These are phyloP conservation scores for Diloba caeruleocephala DNA, from an alignment of 2,888 invertebrate genomes.

Conservation along the genomic window DNA sequence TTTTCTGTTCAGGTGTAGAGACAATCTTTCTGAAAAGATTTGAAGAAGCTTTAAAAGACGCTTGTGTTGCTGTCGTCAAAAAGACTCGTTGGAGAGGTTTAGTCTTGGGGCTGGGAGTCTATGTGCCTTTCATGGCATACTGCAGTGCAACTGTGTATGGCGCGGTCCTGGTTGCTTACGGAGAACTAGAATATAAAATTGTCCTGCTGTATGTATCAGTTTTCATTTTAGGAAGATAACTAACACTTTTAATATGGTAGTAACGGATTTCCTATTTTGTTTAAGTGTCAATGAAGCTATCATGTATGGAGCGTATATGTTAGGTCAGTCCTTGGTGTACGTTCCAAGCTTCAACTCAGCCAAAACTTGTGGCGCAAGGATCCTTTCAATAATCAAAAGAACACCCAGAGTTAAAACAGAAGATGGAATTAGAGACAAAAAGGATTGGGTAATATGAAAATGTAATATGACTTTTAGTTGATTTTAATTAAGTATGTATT, in stretches of 20 bases:
- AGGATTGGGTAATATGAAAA: constrained; percentile 74
- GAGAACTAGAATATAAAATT: constrained; percentile 89
- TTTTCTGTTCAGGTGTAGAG: constrained; percentile 80
- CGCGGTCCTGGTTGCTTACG: constrained; percentile 90
- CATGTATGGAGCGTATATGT: constrained; percentile 94
- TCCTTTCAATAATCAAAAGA: constrained; percentile 73
- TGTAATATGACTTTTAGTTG: background rate
- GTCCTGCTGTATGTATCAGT: constrained; percentile 90
- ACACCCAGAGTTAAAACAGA: constrained; percentile 76
- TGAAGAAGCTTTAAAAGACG: constrained; percentile 80
- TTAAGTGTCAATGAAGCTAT: constrained; percentile 92
- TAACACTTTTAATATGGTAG: too few relatives aligned
- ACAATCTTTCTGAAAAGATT: constrained; percentile 88
- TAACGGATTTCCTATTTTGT: background rate
- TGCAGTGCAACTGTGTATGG: constrained; percentile 92
- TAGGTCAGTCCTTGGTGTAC: constrained; percentile 93
- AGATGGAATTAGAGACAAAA: constrained; percentile 70
- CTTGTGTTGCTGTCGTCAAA: constrained; percentile 86
- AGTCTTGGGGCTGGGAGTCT: constrained; percentile 92
- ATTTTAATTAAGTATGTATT: background rate
- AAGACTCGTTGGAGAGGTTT: constrained; percentile 91
- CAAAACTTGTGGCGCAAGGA: constrained; percentile 82
- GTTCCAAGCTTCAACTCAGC: constrained; percentile 93
- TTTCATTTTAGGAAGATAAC: too few relatives aligned
- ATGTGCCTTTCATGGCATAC: constrained; percentile 92